A percentile compares a stretch with the other conserved stretches of the same genome.
Conservation (phyloP, 2,888 invertebrate genomes). For the Eustalomyia histrio region DNA sequence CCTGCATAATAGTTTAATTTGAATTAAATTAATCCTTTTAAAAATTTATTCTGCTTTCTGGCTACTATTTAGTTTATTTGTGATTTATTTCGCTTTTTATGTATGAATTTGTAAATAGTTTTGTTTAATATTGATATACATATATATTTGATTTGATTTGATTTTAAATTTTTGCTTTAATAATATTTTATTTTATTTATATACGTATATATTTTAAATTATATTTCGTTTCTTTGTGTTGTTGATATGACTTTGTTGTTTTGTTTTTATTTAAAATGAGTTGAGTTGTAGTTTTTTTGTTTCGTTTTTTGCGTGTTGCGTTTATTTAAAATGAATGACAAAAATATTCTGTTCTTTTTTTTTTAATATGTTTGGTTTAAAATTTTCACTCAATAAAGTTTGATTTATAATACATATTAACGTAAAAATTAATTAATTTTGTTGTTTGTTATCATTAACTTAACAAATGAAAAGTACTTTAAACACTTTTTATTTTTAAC, state of each 20-base stretch:
- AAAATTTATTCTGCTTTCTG: neutral
- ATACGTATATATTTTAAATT: constrained; percentile 36
- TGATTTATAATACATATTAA: neutral
- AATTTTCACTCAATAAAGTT: constrained; percentile 15
- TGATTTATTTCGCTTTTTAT: constrained; percentile 25
- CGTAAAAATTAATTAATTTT: no score
- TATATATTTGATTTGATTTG: constrained; percentile 36
- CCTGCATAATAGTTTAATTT: neutral
- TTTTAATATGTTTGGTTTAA: constrained; percentile 31
- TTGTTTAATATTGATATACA: constrained; percentile 42
- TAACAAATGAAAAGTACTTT: no score
- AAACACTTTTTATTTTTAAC: no score
- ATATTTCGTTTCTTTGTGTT: constrained; percentile 67
- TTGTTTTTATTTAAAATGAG: constrained; percentile 66
- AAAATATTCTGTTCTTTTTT: constrained; percentile 3
- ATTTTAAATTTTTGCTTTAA: constrained; percentile 53
- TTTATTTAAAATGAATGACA: constrained; percentile 19
- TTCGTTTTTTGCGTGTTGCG: constrained; percentile 25
- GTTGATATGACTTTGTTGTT: constrained; percentile 73
- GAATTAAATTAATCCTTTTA: neutral
- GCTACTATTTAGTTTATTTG: constrained; percentile 15
- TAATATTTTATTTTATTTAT: constrained; percentile 52
- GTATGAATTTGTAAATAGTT: constrained; percentile 62
- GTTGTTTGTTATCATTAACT: no score
- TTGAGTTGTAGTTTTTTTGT: constrained; percentile 67